phyloP scores from a whole-genome alignment of 2,113 vertebrate genomes.

The Crypturellus undulatus region DNA sequence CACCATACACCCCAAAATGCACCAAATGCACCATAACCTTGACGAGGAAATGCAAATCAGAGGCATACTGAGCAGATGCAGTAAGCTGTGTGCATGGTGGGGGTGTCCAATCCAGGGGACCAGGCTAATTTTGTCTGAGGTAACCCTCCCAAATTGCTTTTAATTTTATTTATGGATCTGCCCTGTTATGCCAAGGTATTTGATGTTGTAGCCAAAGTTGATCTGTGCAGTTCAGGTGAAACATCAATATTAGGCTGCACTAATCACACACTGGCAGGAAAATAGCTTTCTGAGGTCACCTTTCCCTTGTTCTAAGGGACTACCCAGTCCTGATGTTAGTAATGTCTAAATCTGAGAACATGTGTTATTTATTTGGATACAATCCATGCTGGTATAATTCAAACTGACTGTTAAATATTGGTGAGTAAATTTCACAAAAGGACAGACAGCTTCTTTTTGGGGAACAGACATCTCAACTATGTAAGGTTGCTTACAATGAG shows the following conservation, averaged over 20 bases:
- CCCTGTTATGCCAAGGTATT: neutral
- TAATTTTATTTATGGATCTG: neutral
- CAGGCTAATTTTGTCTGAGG: neutral
- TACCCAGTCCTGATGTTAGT: neutral
- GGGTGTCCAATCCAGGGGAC: neutral
- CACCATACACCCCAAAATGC: accelerated
- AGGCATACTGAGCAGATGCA: neutral
- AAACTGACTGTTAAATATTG: neutral
- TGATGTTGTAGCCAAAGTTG: neutral
- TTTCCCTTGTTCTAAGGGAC: neutral
- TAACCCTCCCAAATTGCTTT: neutral
- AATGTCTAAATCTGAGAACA: neutral
- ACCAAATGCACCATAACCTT: neutral
- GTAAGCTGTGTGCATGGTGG: neutral
- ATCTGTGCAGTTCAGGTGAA: neutral
- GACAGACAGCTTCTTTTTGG: neutral
- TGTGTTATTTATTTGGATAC: neutral
- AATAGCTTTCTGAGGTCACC: neutral
- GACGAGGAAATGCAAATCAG: neutral
- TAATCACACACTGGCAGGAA: neutral
- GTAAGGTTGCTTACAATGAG: neutral
- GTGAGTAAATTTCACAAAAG: neutral
- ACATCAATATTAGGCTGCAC: neutral
- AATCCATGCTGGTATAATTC: neutral
- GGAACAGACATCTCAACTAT: neutral